phyloP scores from a whole-genome alignment of 1,140 invertebrate genomes.

The Eulimnadia texana region DNA sequence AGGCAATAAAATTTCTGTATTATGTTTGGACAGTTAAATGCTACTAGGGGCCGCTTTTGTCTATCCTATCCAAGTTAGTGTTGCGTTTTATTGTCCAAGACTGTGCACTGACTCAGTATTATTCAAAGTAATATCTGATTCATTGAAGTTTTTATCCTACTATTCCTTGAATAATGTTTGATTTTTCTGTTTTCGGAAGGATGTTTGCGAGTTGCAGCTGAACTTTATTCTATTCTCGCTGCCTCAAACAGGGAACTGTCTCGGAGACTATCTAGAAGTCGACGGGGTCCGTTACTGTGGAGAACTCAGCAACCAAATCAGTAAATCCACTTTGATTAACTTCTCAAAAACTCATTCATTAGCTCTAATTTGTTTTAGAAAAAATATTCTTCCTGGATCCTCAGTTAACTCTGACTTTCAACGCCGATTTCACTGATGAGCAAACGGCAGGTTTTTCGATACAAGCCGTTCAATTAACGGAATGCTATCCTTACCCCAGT shows the following conservation, averaged over 20 bases:
- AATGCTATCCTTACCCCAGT: neutral
- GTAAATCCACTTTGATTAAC: slow-evolving; percentile 2
- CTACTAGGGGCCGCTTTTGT: too few species aligned
- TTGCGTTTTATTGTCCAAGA: too few species aligned
- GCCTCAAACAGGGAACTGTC: slow-evolving; percentile 2
- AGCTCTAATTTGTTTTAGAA: neutral
- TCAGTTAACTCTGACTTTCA: neutral
- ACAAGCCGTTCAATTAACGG: slow-evolving; percentile 10
- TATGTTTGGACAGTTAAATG: too few species aligned
- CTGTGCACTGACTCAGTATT: too few species aligned
- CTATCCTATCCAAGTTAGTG: too few species aligned
- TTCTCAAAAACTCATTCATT: neutral
- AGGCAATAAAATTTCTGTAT: too few species aligned
- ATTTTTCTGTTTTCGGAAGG: too few species aligned
- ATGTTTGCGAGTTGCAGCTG: slow-evolving; percentile 14
- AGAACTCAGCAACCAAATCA: slow-evolving; percentile 5
- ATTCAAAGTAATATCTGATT: too few species aligned
- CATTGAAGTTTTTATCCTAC: too few species aligned
- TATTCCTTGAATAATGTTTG: too few species aligned
- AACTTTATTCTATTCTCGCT: slow-evolving; percentile 10
- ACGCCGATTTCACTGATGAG: slow-evolving; percentile 1
- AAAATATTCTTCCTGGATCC: neutral
- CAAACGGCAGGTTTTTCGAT: slow-evolving; percentile 4
- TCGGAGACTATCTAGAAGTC: slow-evolving; percentile 13
- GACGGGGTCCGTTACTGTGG: slow-evolving; percentile 7